These are phyloP conservation scores for Luidia sarsii DNA, from an alignment of 53 echinoderm and acorn worm genomes.

Conservation along the genomic window DNA sequence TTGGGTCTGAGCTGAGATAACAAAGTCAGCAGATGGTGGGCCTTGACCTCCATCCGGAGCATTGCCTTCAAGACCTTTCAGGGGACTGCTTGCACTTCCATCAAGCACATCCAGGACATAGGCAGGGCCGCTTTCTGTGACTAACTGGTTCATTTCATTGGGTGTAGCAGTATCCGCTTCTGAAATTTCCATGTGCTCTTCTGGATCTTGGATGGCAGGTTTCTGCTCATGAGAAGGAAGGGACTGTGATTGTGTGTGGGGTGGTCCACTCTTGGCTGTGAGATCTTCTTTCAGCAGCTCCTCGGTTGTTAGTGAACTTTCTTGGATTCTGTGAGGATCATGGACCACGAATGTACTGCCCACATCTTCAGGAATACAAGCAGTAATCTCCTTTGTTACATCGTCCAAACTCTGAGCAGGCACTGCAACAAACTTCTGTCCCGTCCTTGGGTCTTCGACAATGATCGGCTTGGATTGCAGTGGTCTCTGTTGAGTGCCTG, in stretches of 20 bases:
- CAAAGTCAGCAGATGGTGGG: conserved; percentile 54
- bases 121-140: conserved; percentile 63
- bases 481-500: conserved; percentile 37
- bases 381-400: conserved; percentile 60
- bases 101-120: conserved; percentile 56
- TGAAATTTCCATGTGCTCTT: background rate
- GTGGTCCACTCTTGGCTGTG: no score
- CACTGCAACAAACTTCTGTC: conserved; percentile 55
- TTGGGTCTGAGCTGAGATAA: conserved; percentile 39
- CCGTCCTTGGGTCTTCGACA: conserved; percentile 61
- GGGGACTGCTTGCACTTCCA: conserved; percentile 7
- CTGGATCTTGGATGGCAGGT: background rate
- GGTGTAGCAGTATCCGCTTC: background rate
- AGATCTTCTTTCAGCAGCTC: no score
- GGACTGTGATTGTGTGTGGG: no score
- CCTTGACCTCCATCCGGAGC: conserved; percentile 19
- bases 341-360: background rate
- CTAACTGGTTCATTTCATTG: conserved; percentile 9
- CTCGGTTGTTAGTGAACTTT: no score
- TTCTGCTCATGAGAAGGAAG: background rate
- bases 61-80: conserved; percentile 18
- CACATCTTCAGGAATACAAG: conserved; percentile 35
- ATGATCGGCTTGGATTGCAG: conserved; percentile 23
- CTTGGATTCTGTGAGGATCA: background rate
- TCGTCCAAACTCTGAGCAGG: conserved; percentile 66